Conservation (phyloP, 2,797 vertebrate genomes). For the Rhadinocentrus ornatus region DNA sequence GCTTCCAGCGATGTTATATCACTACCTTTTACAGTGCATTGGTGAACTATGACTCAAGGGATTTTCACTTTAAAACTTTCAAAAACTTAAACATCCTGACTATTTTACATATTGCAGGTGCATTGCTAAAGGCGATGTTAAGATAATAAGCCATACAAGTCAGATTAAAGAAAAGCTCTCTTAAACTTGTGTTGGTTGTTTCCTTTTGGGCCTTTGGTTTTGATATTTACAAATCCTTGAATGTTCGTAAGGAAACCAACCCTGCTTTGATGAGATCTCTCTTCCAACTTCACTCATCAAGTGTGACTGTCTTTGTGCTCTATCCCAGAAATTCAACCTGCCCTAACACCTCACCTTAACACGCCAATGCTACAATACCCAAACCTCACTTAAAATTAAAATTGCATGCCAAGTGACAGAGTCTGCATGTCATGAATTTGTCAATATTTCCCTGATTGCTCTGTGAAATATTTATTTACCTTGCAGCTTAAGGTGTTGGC, state of each 20-base stretch:
- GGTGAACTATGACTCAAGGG: neutral
- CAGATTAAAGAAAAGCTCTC: neutral
- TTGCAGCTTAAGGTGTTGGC: slow-evolving; percentile 65
- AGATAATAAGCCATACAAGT: neutral
- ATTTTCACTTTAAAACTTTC: neutral
- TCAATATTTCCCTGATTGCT: slow-evolving; percentile 66
- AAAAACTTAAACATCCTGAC: neutral
- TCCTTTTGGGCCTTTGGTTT: slow-evolving; percentile 20
- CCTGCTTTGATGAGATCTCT: slow-evolving; percentile 51
- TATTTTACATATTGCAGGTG: neutral
- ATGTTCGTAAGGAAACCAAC: slow-evolving; percentile 12
- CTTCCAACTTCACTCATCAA: slow-evolving; percentile 47
- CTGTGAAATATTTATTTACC: slow-evolving; percentile 54
- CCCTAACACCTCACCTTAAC: slow-evolving; percentile 57
- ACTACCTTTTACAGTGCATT: no score
- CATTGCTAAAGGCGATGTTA: neutral
- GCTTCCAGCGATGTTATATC: neutral
- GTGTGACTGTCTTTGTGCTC: slow-evolving; percentile 36
- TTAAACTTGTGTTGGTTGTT: slow-evolving; percentile 5
- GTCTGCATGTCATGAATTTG: slow-evolving; percentile 56
- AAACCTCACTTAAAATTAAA: slow-evolving; percentile 65
- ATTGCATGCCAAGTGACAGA: slow-evolving; percentile 50
- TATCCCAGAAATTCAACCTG: slow-evolving; percentile 38
- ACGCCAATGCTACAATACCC: slow-evolving; percentile 32
- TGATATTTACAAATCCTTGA: slow-evolving; percentile 42